Base-by-base conservation (phyloP, 1,140 invertebrate species). In the Brachionus plicatilis region DNA sequence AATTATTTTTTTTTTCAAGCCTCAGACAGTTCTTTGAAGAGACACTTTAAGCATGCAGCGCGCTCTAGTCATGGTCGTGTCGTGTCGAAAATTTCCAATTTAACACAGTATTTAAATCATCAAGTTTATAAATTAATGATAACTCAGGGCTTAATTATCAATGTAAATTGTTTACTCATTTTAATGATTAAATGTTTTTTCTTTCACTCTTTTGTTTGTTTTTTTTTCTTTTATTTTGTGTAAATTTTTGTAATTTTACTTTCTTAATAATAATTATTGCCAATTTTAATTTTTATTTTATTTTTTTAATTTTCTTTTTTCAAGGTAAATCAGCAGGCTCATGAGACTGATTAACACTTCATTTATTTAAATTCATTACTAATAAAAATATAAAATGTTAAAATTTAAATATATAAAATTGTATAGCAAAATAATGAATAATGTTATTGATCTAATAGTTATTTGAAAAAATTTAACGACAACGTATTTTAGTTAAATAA, bases 11-110 rank as follows among this genome's bases (percentile, higher is more conserved):
- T 43, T 24, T 75, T 75, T 45, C n/a, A 75, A 72, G 70, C 70
- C 70, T 75, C 70, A 75, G 41, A 75, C 70, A 43, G 70, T 75
- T 75, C 37, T 75, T 20, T 75, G 41, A 43, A 75, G 9, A 3
- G 37, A 68, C 29, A 68, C 27, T 33, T 37, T 24, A 9, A 37
- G 33, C 12, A 68, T 41, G 66, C n/a, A 41, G n/a, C 12, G 14
- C 3, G 12, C 11, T 68, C 66, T 68, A 68, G 66, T 68, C 66
- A 68, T 68, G 27, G 27, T 37, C 33, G 2, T 68, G 8, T 24
- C 2, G 29, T 33, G 33, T 68, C 27, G 14, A 68, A 33, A 68
- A 33, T 68, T 68, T 2, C 33, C 5, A 68, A n/a, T 68, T 68
- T 14, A 6, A 29, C 29, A 68, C 66, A 68, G 66, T 68, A 68